A percentile compares a stretch with the other conserved stretches of the same genome.
Conservation (phyloP, 2,113 vertebrate genomes). For the Urocolius indicus region DNA sequence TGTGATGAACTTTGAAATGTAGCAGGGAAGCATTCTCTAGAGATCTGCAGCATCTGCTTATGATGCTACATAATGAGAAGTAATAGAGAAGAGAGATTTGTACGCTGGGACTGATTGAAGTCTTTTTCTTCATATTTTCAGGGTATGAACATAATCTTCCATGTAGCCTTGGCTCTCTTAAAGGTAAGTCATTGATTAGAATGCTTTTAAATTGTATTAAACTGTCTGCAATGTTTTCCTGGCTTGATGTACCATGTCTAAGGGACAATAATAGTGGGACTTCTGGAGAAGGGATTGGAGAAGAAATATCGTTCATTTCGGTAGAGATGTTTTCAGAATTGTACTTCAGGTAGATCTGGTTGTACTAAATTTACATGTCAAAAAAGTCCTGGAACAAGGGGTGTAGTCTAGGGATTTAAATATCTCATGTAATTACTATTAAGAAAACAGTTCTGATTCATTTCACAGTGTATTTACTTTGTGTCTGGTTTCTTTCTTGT, state of each 20-base stretch:
- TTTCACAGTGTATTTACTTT: neutral
- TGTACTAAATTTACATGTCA: neutral
- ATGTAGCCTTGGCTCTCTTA: conserved; percentile 94
- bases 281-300: neutral
- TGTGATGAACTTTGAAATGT: neutral
- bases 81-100: neutral
- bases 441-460: conserved; percentile 39
- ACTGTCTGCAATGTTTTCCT: neutral
- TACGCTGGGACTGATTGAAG: neutral
- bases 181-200: conserved; percentile 84
- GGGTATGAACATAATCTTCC: conserved; percentile 97
- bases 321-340: conserved; percentile 2
- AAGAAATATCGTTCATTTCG: neutral
- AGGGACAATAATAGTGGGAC: neutral
- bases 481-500: conserved; percentile 8
- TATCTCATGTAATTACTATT: neutral
- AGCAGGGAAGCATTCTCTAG: neutral
- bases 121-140: conserved; percentile 73
- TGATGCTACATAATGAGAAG: neutral
- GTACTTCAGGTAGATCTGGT: neutral
- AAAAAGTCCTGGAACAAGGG: conserved; percentile 13
- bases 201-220: neutral
- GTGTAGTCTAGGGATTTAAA: conserved; percentile 36
- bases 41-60: neutral
- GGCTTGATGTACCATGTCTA: neutral